Evolutionary conservation across 2,797 vertebrate genomes (phyloP).

Genomic region (Hypotaenidia okinawae): DNA sequence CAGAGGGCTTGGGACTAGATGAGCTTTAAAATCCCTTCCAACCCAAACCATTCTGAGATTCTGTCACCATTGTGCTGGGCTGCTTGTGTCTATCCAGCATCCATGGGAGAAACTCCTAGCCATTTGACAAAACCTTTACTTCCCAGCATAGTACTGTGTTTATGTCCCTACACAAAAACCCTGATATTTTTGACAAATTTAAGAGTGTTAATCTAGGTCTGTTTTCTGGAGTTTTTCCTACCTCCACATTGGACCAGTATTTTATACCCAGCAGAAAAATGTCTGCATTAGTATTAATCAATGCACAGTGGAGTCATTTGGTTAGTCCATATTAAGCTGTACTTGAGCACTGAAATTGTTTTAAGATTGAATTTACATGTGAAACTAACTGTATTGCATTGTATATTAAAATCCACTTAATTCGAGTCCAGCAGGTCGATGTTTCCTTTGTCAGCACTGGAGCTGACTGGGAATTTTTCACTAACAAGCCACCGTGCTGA

Average conservation of each 20-base stretch:
- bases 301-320: fast-evolving
- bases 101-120: background rate
- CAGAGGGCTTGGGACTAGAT: no score
- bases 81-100: background rate
- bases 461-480: background rate
- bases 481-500: fast-evolving
- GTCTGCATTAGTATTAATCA: background rate
- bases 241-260: background rate
- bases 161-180: background rate
- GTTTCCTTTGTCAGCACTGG: background rate
- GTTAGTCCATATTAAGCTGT: background rate
- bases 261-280: background rate
- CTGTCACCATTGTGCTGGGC: fast-evolving
- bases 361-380: background rate
- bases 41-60: no score
- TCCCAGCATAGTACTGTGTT: background rate
- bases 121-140: background rate
- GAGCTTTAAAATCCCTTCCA: no score
- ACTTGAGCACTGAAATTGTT: background rate
- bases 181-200: background rate
- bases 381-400: background rate
- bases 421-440: background rate
- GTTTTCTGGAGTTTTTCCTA: background rate
- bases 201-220: background rate
- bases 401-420: background rate